Conservation (phyloP, 2,888 invertebrate genomes). For the Eledona agricola region DNA sequence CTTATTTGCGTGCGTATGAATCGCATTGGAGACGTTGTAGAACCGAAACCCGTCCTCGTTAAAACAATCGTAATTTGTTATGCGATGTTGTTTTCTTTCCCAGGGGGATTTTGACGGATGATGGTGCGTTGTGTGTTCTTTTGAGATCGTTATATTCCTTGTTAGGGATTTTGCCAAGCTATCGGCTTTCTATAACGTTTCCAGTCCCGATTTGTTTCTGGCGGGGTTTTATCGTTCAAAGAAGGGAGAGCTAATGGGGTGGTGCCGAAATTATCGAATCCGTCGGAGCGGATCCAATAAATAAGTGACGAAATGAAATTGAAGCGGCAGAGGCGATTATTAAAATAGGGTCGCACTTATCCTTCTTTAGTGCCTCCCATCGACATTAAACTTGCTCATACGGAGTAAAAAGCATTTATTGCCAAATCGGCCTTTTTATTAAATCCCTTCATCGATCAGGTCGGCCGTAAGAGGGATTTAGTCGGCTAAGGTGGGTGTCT, state of each 20-base stretch:
- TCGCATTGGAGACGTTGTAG: too few relatives aligned
- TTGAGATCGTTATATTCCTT: slow-evolving; percentile 9
- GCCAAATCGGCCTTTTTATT: slow-evolving; percentile 56
- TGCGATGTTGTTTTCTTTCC: slow-evolving; percentile 12
- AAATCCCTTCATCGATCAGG: slow-evolving; percentile 59
- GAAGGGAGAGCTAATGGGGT: slow-evolving; percentile 24
- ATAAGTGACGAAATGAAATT: slow-evolving; percentile 33
- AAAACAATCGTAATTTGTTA: too few relatives aligned
- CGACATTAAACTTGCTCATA: slow-evolving; percentile 30
- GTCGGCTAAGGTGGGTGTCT: slow-evolving; percentile 49
- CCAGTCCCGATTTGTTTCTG: slow-evolving; percentile 22
- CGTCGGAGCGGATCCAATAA: slow-evolving; percentile 30
- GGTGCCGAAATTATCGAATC: slow-evolving; percentile 20
- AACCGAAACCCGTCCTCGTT: too few relatives aligned
- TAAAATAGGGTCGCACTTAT: slow-evolving; percentile 33
- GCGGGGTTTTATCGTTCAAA: slow-evolving; percentile 19
- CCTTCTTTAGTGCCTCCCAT: slow-evolving; percentile 29
- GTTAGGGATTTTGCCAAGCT: slow-evolving; percentile 22
- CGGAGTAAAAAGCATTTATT: slow-evolving; percentile 53
- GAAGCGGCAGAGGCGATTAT: slow-evolving; percentile 33
- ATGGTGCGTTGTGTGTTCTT: slow-evolving; percentile 9
- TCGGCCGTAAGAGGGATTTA: slow-evolving; percentile 54
- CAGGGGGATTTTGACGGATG: too few relatives aligned
- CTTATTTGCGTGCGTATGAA: too few relatives aligned
- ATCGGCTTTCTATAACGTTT: slow-evolving; percentile 20